A percentile compares a stretch with the other conserved stretches of the same genome.
Evolutionary conservation across 1,140 invertebrate species (phyloP).

Genomic region (Carposina sasakii): DNA sequence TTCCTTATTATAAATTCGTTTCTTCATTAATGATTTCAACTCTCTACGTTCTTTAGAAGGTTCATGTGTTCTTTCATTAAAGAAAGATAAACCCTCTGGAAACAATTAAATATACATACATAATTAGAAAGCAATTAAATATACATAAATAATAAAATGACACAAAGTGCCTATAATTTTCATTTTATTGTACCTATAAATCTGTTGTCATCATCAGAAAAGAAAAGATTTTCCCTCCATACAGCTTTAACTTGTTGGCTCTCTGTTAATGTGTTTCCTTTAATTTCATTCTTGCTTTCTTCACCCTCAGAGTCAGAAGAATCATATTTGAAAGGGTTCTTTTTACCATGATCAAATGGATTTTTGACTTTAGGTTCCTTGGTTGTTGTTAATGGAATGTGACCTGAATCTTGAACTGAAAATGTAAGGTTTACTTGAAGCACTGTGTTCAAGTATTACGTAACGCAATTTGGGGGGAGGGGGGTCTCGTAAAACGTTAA

Average conservation of each 20-base stretch:
- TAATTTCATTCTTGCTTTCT: conserved; percentile 36
- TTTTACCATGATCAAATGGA: conserved; percentile 52
- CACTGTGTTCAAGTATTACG: too few species aligned
- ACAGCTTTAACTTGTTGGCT: conserved; percentile 41
- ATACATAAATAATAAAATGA: too few species aligned
- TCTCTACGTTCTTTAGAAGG: conserved; percentile 69
- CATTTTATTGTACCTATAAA: conserved; percentile 69
- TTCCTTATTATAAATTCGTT: conserved; percentile 75
- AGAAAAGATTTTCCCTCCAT: conserved; percentile 75
- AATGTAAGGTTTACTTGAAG: too few species aligned
- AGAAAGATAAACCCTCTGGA: conserved; percentile 75
- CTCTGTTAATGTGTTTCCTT: conserved; percentile 16
- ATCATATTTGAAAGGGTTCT: conserved; percentile 77
- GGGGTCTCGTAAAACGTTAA: too few species aligned
- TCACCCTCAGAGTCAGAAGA: conserved; percentile 75
- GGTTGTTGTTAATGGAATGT: conserved; percentile 33
- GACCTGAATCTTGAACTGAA: conserved; percentile 32
- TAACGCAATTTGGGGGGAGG: too few species aligned
- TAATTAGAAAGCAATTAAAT: conserved; percentile 14
- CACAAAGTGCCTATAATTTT: too few species aligned
- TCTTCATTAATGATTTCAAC: conserved; percentile 75
- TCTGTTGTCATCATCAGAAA: conserved; percentile 68
- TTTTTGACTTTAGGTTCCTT: conserved; percentile 55
- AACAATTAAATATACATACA: conserved; percentile 13
- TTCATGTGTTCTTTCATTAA: conserved; percentile 57